phyloP scores from a whole-genome alignment of 2,797 vertebrate species.

The Xenops minutus region DNA sequence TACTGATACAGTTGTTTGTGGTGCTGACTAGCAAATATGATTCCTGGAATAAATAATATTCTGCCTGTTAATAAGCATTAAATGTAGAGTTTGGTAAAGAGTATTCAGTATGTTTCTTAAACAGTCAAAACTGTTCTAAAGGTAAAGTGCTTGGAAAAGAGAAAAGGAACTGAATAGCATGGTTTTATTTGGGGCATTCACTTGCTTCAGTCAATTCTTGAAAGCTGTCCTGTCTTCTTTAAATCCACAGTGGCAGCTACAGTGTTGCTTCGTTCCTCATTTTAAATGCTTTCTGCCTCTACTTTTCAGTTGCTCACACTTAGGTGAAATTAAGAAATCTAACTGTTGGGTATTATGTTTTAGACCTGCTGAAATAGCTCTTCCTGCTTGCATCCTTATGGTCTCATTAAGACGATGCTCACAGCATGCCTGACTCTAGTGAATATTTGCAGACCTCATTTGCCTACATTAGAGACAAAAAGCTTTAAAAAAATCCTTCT shows the following conservation, averaged over 20 bases:
- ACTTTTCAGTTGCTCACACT: conserved; percentile 64
- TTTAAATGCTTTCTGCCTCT: conserved; percentile 62
- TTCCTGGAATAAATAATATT: neutral
- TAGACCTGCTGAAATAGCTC: conserved; percentile 73
- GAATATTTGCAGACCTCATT: conserved; percentile 80
- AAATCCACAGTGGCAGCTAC: conserved; percentile 32
- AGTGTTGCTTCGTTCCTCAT: conserved; percentile 41
- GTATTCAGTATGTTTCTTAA: neutral
- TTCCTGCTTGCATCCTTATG: conserved; percentile 73
- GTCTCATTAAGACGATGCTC: conserved; percentile 76
- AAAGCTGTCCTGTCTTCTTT: conserved; percentile 43
- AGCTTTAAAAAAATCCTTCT: conserved; percentile 58
- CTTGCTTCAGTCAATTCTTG: conserved; percentile 41
- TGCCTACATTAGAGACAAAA: conserved; percentile 80
- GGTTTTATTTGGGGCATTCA: neutral
- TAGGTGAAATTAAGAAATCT: conserved; percentile 77
- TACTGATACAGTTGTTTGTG: neutral
- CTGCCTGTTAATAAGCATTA: neutral
- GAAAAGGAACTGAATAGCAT: neutral
- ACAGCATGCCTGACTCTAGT: conserved; percentile 76
- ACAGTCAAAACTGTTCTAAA: neutral
- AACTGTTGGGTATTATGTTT: conserved; percentile 70
- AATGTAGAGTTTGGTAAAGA: neutral
- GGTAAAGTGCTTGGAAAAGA: neutral
- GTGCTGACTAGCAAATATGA: neutral